Percentiles rank a stretch among this genome's conserved stretches.
Evolutionary conservation across 1,140 invertebrate genomes (phyloP).

Genomic region (Halotydeus destructor): DNA sequence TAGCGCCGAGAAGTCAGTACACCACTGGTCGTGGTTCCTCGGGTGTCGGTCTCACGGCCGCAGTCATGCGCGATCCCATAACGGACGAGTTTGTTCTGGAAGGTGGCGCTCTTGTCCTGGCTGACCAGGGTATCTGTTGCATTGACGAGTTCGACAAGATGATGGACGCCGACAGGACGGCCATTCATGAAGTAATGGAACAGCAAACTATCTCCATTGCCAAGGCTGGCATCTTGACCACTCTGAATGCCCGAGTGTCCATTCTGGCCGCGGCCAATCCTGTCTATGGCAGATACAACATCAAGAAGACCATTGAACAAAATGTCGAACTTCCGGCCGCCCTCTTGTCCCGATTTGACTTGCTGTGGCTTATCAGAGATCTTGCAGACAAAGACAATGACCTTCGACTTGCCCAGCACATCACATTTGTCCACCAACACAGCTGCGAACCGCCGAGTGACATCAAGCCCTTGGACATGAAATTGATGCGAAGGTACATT

Average conservation of each 20-base stretch:
- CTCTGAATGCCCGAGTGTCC: constrained; percentile 83
- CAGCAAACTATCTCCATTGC: constrained; percentile 99
- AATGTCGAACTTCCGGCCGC: constrained; percentile 95
- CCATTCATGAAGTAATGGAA: constrained; percentile 99
- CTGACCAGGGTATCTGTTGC: constrained; percentile 91
- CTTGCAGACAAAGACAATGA: constrained; percentile 79
- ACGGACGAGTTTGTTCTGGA: constrained; percentile 94
- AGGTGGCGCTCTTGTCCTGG: constrained; percentile 90
- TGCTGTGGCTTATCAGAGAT: constrained; percentile 94
- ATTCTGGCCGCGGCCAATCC: constrained; percentile 98
- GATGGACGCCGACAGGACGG: constrained; percentile 81
- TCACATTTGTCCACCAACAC: constrained; percentile 91
- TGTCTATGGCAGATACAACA: constrained; percentile 91
- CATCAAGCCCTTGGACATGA: constrained; percentile 66
- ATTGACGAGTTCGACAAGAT: constrained; percentile 99
- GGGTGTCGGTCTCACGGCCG: constrained; percentile 92
- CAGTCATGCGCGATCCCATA: constrained; percentile 89
- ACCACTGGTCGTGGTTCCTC: constrained; percentile 92
- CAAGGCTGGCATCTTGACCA: constrained; percentile 97
- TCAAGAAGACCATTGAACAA: constrained; percentile 79
- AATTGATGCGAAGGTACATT: constrained; percentile 79
- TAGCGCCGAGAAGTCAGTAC: constrained; percentile 80
- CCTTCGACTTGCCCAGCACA: constrained; percentile 80
- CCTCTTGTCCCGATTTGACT: constrained; percentile 88
- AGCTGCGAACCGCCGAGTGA: constrained; percentile 55